Conservation (phyloP, 2,888 invertebrate species). For the Nomada goodeniana region DNA sequence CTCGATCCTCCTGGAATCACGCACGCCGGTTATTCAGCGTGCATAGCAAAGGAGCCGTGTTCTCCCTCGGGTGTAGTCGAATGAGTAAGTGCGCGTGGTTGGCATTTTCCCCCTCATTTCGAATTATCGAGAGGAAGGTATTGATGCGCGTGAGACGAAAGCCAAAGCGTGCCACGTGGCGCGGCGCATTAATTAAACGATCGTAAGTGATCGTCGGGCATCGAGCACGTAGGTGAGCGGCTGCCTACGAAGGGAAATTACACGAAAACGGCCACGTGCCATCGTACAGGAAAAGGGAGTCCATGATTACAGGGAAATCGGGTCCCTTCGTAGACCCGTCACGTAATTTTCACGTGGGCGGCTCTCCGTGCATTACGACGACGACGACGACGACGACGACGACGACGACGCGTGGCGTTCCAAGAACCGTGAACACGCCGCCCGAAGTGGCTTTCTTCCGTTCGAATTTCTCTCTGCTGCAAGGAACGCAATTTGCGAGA, state of each 20-base stretch:
- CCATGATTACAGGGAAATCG: conserved; percentile 49
- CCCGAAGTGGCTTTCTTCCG: conserved; percentile 20
- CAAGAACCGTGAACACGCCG: conserved; percentile 15
- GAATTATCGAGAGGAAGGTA: conserved; percentile 70
- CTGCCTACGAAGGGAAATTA: conserved; percentile 52
- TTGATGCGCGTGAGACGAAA: conserved; percentile 74
- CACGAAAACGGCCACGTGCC: conserved; percentile 64
- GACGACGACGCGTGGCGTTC: conserved; percentile 6
- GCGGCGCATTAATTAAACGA: conserved; percentile 76
- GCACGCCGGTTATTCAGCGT: conserved; percentile 50
- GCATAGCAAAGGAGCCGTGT: conserved; percentile 49
- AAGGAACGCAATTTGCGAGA: conserved; percentile 9
- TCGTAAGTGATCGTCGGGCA: conserved; percentile 72
- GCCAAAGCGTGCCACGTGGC: conserved; percentile 76
- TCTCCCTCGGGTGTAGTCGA: conserved; percentile 29
- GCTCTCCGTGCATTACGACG: conserved; percentile 12
- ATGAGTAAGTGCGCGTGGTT: conserved; percentile 61
- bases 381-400: background rate
- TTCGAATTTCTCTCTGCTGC: background rate
- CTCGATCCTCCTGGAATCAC: conserved; percentile 33
- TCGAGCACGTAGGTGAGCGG: conserved; percentile 68
- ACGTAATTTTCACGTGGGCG: conserved; percentile 51
- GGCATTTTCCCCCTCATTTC: conserved; percentile 59
- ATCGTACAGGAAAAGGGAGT: conserved; percentile 57
- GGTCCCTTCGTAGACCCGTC: conserved; percentile 51